Evolutionary conservation across 1,140 invertebrate species (phyloP), one percentile per base, ranked within the genome.

Genomic region (Ectropis grisescens): DNA sequence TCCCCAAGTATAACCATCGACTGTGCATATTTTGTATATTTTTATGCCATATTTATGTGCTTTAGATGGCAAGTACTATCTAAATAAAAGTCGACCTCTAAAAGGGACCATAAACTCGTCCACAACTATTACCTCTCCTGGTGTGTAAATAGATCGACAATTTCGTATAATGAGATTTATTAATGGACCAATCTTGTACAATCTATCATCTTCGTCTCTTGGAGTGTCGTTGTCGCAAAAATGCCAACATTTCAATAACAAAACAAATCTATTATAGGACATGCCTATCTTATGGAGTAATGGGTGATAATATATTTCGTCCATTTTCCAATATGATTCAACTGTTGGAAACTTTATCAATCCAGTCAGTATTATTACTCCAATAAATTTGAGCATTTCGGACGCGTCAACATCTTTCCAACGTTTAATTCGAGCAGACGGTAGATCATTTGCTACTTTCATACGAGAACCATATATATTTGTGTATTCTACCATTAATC

Each of bases 21-120:
- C 33, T 27, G 41, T 54, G 33, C 64, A 68, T 8, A 78, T 30
- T 37, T 74, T 78, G 41, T 49, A 74, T 23, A 79, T 40, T 58
- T 74, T 76, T 0, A 72, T 47, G 4, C 57, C 61, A 40, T 61
- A 75, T 53, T 62, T 70, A 29, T 67, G 48, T n/a, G 32, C 15
- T 43, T 68, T 72, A 28, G 3, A 8, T 3, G 16, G 16, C 3
- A 4, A 4, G 37, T 79, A 72, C 28, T 68, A 6, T 49, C 37
- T 31, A 66, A 72, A 58, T 60, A 13, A 10, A 79, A 51, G 5
- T 69, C 33, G n/a, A 19, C 70, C 66, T 22, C 60, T 38, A 47
- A 71, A 79, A 1, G 65, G 59, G 13, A 78, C 51, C 37, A 55
- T 35, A 23, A 42, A 54, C 19, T 59, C 46, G 44, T 54, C 55